Evolutionary conservation across 2,888 invertebrate species (phyloP), one percentile per base, ranked within the genome.

Genomic region (Drepanosiphum platanoidis): DNA sequence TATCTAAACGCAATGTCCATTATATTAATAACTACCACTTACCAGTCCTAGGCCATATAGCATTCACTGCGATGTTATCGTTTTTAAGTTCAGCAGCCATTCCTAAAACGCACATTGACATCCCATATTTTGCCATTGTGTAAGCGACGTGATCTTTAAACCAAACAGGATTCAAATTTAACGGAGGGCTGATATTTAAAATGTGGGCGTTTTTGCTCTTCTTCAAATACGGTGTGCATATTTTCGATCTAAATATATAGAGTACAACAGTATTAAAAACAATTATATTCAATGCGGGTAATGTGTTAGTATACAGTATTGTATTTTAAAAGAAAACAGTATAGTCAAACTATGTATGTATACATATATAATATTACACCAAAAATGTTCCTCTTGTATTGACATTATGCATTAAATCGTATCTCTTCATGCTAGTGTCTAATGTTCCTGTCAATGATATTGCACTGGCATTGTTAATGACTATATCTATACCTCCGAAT

Each of bases 121-220:
- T 98, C 36, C 98, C 98, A 90, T 97, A 99, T 89, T 99, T 99
- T 3, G 98, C 97, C 94, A 98, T 98, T 0, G 98, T 98, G 90
- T 99, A 99, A 0, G 98, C 98, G 75, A 97, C 95, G 90, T 98
- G 95, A 87, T 94, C 92, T 75, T 93, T 92, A 89, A 98, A 97
- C 99, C 99, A 99, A 88, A 93, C 91, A 0, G 96, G 93, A 88
- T 93, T 93, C 94, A 99, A 92, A 89, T 94, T 96, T 30, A 99
- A 91, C 0, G 99, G 98, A 4, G 99, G 99, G 34, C 97, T 97
- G 79, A 99, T 91, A 90, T 98, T 99, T 27, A 99, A 92, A 88
- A 99, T 97, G 89, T 99, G 98, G 0, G 97, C 95, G 90, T 97
- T 97, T 87, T 93, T 92, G 87, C 96, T 95, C 89, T 95, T 96